Evolutionary conservation across 2,888 invertebrate species (phyloP).

Genomic region (Idaea aversata): DNA sequence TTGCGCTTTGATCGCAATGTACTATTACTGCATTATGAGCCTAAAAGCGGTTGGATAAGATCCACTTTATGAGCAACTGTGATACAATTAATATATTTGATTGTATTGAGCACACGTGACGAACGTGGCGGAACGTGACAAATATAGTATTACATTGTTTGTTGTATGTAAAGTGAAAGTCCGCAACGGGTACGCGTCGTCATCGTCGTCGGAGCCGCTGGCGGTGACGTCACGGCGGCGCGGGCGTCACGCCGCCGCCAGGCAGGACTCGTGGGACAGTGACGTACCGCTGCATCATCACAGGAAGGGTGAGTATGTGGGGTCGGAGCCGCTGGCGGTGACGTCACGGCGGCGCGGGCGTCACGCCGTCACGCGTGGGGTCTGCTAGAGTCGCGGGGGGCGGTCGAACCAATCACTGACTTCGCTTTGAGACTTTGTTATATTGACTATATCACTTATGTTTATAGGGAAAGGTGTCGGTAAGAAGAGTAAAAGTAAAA

Average conservation of each 20-base stretch:
- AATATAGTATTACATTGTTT: too few relatives aligned
- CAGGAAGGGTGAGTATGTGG: constrained; percentile 43
- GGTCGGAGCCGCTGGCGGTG: constrained; percentile 49
- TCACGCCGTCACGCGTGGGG: constrained; percentile 42
- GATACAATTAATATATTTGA: not conserved
- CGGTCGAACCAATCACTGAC: constrained; percentile 49
- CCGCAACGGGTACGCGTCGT: constrained; percentile 18
- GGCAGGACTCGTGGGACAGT: constrained; percentile 58
- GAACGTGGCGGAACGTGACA: constrained; percentile 5
- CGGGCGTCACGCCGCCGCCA: constrained; percentile 36
- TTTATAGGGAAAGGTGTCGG: constrained; percentile 68
- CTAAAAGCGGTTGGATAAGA: too few relatives aligned
- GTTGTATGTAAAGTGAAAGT: not conserved
- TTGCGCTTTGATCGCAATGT: too few relatives aligned
- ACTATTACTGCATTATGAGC: too few relatives aligned
- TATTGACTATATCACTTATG: too few relatives aligned
- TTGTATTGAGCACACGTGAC: constrained; percentile 13
- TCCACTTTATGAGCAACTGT: too few relatives aligned
- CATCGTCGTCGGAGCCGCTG: constrained; percentile 53
- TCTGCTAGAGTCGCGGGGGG: constrained; percentile 58
- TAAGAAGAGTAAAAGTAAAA: constrained; percentile 68
- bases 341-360: constrained; percentile 38
- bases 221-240: constrained; percentile 48
- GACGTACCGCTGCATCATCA: constrained; percentile 60
- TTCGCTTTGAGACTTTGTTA: too few relatives aligned